Evolutionary conservation across 2,888 invertebrate genomes (phyloP).

Genomic region (Cyaniris semiargus): DNA sequence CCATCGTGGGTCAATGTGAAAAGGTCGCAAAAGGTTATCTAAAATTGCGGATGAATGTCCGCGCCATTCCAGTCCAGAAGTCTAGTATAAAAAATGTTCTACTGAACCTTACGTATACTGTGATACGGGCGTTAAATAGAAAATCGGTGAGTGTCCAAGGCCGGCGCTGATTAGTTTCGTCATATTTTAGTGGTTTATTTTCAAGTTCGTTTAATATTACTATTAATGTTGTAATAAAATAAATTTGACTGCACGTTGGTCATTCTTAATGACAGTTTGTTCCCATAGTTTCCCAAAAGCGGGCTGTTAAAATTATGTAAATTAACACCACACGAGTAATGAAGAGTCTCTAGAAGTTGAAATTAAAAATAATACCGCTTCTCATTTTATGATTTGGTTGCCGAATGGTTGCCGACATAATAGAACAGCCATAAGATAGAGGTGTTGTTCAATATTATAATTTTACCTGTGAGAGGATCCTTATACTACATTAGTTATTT

Average conservation of each 20-base stretch:
- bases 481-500: no score
- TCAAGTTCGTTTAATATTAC: conserved; percentile 31
- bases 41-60: no score
- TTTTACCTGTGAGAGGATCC: no score
- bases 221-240: conserved; percentile 25
- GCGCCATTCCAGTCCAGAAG: no score
- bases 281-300: background rate
- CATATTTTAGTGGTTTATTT: conserved; percentile 33
- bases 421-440: no score
- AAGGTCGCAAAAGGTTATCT: no score
- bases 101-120: background rate
- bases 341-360: no score
- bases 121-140: conserved; percentile 33
- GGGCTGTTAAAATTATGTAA: background rate
- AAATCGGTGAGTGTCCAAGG: conserved; percentile 37
- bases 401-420: no score
- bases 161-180: conserved; percentile 31
- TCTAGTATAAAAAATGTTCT: background rate
- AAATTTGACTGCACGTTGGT: background rate
- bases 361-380: no score
- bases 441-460: no score
- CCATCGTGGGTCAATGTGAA: no score
- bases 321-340: background rate
- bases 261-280: background rate
- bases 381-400: no score